Percentiles rank a stretch among this genome's conserved stretches.
These are phyloP conservation scores for Pelosia muscerda DNA, from an alignment of 2,888 invertebrate species.

Conservation along the genomic window DNA sequence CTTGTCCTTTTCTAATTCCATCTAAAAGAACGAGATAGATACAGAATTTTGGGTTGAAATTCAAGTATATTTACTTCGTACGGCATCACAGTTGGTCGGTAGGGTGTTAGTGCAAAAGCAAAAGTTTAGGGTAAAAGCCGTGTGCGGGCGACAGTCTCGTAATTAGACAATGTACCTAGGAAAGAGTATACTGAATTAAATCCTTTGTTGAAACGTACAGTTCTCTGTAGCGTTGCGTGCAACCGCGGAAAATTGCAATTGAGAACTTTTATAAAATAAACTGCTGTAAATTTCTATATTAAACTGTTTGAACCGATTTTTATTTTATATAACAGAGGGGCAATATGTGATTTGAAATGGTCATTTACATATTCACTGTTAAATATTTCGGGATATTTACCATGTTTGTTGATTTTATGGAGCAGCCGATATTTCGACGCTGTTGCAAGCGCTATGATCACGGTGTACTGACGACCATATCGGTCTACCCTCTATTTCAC, in stretches of 20 bases:
- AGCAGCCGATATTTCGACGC: too few relatives aligned
- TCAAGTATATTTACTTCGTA: constrained; percentile 50
- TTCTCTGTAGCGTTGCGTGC: constrained; percentile 23
- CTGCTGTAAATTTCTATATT: too few relatives aligned
- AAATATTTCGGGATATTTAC: too few relatives aligned
- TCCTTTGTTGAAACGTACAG: constrained; percentile 52
- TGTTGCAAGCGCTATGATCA: too few relatives aligned
- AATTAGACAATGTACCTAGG: constrained; percentile 57
- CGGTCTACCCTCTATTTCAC: too few relatives aligned
- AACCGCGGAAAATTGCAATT: constrained; percentile 19
- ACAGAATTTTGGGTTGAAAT: constrained; percentile 36
- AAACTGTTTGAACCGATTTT: not conserved
- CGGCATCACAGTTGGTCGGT: constrained; percentile 32
- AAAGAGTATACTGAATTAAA: constrained; percentile 50
- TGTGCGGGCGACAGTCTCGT: constrained; percentile 57
- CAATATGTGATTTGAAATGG: too few relatives aligned
- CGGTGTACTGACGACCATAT: too few relatives aligned
- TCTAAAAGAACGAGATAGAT: constrained; percentile 33
- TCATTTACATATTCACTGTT: too few relatives aligned
- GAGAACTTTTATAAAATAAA: constrained; percentile 7
- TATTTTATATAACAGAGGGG: too few relatives aligned
- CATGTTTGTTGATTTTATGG: too few relatives aligned
- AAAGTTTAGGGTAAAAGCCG: constrained; percentile 58
- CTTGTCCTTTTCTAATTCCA: constrained; percentile 32
- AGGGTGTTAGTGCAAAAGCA: constrained; percentile 54